These are phyloP conservation scores for Pollimyrus isidori DNA, from an alignment of 2,113 vertebrate species.

Conservation along the genomic window DNA sequence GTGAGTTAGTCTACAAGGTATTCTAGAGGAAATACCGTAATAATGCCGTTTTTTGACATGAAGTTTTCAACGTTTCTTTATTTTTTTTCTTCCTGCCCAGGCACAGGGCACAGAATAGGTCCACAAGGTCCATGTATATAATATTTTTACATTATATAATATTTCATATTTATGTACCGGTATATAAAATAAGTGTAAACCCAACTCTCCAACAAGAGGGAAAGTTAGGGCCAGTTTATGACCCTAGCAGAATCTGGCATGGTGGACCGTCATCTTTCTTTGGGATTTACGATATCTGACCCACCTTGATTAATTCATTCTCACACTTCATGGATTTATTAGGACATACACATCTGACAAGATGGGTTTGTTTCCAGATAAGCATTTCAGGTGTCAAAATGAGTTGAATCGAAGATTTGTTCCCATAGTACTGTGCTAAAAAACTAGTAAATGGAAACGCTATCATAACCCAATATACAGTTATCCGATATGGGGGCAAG, in stretches of 20 bases:
- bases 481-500: not conserved
- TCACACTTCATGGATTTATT: slow-evolving; percentile 2
- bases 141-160: too few relatives aligned
- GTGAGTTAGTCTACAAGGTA: not conserved
- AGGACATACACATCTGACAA: not conserved
- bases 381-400: not conserved
- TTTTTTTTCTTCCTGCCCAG: not conserved
- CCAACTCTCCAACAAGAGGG: not conserved
- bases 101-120: not conserved
- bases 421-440: not conserved
- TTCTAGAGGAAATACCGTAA: not conserved
- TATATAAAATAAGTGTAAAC: not conserved
- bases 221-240: not conserved
- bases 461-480: not conserved
- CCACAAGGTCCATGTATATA: not conserved
- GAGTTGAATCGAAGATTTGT: not conserved
- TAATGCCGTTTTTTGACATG: not conserved
- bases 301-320: slow-evolving; percentile 2
- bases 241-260: not conserved
- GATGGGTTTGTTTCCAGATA: not conserved
- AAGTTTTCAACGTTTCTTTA: not conserved
- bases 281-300: not conserved
- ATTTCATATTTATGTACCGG: not conserved
- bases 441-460: not conserved
- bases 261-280: not conserved